Evolutionary conservation across 1,140 invertebrate species (phyloP), one percentile per base, ranked within the genome.

Genomic region (Metaphire vulgaris): DNA sequence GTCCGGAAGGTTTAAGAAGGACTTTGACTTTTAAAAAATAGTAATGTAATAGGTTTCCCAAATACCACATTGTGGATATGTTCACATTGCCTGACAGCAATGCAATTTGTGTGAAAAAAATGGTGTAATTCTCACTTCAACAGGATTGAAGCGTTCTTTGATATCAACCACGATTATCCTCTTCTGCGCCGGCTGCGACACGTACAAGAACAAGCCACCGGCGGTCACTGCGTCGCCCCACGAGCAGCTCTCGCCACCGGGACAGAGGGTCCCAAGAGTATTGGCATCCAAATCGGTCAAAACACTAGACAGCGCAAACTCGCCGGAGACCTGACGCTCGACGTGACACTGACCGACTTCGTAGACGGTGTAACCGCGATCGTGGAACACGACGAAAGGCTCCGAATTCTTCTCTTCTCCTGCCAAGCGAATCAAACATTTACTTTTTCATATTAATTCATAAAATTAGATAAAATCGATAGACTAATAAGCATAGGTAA

Each of bases 151-250:
- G 16, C 79, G 81, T 30, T 82, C 74, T 28, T 74, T 76, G 1
- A 83, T 76, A 68, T 84, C 82, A 33, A 86, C 91, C 33, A 93
- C 90, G 14, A 93, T 85, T 65, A 93, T 88, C 67, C 91, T 85
- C 84, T 92, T 90, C 78, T 91, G 88, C 30, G 88, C 87, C 16
- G 92, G 92, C 83, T 93, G 92, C 1, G 89, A 90, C 16, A 91
- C 90, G 81, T 92, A 93, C 1, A 93, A 89, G 82, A 92, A 93
- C 73, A 89, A 87, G 81, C 91, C 90, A 33, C 89, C 90, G 1
- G 92, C 91, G 79, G 91, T 91, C 67, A 92, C 90, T 26, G 91
- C 91, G n/a, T 89, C 86, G 2, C 92, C 92, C 92, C 92, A 93
- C 16, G 74, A 30, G 79, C 72, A 77, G 32, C 31, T 68, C 26